Evolutionary conservation across 2,888 invertebrate species (phyloP), one percentile per base, ranked within the genome.

Genomic region (Lymantria dispar): DNA sequence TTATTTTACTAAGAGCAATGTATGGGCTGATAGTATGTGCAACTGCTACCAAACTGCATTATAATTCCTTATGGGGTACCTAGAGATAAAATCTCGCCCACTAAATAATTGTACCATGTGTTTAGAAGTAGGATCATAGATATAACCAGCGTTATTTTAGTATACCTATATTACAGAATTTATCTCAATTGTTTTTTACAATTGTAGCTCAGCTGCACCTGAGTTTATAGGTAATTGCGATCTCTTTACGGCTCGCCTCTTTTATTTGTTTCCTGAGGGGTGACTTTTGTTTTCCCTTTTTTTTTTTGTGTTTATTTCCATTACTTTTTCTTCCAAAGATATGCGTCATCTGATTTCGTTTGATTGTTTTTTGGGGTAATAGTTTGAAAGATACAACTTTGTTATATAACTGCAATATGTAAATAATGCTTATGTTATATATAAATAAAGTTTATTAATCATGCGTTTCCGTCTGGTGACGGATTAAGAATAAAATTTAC

Each of bases 191-290:
- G 49, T 54, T 36, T 51, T 43, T 43, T 12, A 37, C 61, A 41
- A 47, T 50, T 39, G 49, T 37, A 48, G 42, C 58, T 53, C 57
- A 67, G 62, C 54, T 67, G 60, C 63, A 71, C 68, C 69, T 67
- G 64, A 64, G 49, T 71, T 72, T 68, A 71, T 68, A 54, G 65
- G 68, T 74, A 70, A 76, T 75, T 76, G 71, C 70, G 52, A 58
- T 61, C 62, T 65, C 63, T 76, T 76, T 75, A 75, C 70, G 71
- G 60, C 48, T 58, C 56, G 48, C 53, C 50, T 58, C 45, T 58
- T 60, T 65, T 57, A 61, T 60, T 64, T 54, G 51, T 58, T 56
- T 59, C 54, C 58, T 56, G 56, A 68, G 61, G 68, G 63, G 60
- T 64, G 64, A 70, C 65, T 68, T 59, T 62, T 63, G 53, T 61